A percentile compares a stretch with the other conserved stretches of the same genome.
Conservation (phyloP, 2,797 vertebrate species). For the Protonibea diacanthus region DNA sequence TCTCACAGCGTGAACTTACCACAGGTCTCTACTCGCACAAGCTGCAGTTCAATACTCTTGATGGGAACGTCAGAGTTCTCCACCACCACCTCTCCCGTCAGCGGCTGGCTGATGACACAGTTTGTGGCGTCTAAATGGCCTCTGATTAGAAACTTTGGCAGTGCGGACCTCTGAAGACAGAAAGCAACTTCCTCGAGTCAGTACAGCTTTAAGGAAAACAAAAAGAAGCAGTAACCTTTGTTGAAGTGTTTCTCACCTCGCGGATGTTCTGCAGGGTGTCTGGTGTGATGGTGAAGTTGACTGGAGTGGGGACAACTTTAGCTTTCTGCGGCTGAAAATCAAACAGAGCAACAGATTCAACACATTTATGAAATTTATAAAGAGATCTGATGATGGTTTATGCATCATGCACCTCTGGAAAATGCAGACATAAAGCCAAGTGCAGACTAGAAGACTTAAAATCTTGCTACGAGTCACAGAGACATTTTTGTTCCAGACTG, state of each 20-base stretch:
- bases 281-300: slow-evolving; percentile 95
- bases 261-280: slow-evolving; percentile 94
- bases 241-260: slow-evolving; percentile 83
- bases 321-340: slow-evolving; percentile 90
- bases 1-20: slow-evolving; percentile 81
- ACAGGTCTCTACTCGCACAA: slow-evolving; percentile 97
- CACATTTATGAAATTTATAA: too few species aligned
- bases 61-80: slow-evolving; percentile 92
- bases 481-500: neutral
- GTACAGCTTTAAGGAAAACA: neutral
- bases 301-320: slow-evolving; percentile 88
- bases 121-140: slow-evolving; percentile 93
- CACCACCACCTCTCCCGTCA: slow-evolving; percentile 93
- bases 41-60: slow-evolving; percentile 95
- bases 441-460: neutral
- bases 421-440: too few species aligned
- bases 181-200: neutral
- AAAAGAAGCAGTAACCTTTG: too few species aligned
- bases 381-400: too few species aligned
- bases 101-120: slow-evolving; percentile 92
- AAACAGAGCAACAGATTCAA: neutral
- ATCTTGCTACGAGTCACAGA: neutral
- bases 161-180: slow-evolving; percentile 83
- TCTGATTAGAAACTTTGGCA: slow-evolving; percentile 93
- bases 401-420: too few species aligned